phyloP scores from a whole-genome alignment of 2,888 invertebrate species.

The Plusia festucae region DNA sequence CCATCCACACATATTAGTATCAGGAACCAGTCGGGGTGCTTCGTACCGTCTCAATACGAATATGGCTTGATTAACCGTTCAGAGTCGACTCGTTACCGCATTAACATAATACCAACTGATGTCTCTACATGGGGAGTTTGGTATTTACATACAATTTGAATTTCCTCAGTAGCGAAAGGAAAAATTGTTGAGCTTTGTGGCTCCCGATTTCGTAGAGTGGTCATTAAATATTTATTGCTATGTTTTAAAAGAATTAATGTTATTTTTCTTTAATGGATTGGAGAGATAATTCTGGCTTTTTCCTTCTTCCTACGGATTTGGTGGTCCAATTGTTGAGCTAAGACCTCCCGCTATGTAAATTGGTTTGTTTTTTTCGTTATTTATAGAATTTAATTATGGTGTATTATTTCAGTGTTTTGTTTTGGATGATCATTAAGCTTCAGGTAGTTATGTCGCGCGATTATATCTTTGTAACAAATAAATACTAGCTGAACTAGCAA shows the following conservation, averaged over 20 bases:
- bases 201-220: constrained; percentile 51
- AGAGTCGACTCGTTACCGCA: constrained; percentile 65
- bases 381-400: neutral
- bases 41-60: constrained; percentile 49
- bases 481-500: too few relatives aligned
- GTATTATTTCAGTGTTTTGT: neutral
- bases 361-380: constrained; percentile 3
- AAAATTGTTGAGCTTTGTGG: constrained; percentile 50
- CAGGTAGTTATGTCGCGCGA: too few relatives aligned
- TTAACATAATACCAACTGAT: constrained; percentile 79
- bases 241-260: constrained; percentile 43
- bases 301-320: neutral
- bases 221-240: constrained; percentile 56
- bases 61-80: constrained; percentile 57
- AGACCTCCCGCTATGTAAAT: neutral
- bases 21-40: constrained; percentile 32
- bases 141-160: constrained; percentile 80
- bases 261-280: constrained; percentile 30
- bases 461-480: too few relatives aligned
- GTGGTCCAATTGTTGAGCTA: neutral
- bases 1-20: constrained; percentile 48
- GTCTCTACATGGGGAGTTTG: constrained; percentile 66
- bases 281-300: constrained; percentile 12
- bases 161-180: constrained; percentile 64
- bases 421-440: neutral